These are phyloP conservation scores for Heterotis niloticus DNA, from an alignment of 2,113 vertebrate species.

Conservation along the genomic window DNA sequence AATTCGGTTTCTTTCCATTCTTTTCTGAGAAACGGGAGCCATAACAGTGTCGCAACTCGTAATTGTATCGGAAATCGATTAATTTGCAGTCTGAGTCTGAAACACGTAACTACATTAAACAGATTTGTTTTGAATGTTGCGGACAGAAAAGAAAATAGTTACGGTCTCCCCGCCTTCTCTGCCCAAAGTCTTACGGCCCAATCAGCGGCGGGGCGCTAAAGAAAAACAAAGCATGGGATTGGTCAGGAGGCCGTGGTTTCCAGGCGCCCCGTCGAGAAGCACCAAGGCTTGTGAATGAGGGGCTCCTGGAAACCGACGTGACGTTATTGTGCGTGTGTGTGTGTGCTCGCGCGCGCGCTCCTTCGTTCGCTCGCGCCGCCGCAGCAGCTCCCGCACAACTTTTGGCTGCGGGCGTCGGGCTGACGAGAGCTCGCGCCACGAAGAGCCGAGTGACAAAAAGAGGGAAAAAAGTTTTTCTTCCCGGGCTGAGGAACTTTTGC, in stretches of 20 bases:
- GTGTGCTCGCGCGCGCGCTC: background rate
- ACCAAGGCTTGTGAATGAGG: constrained; percentile 33
- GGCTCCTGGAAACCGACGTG: constrained; percentile 53
- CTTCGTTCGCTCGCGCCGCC: too few relatives aligned
- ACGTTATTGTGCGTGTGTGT: constrained; percentile 28
- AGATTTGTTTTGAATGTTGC: background rate
- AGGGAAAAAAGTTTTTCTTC: background rate
- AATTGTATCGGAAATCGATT: too few relatives aligned
- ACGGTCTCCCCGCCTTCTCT: constrained; percentile 36
- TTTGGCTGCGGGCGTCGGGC: too few relatives aligned
- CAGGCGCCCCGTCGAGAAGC: constrained; percentile 45
- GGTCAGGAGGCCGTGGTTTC: constrained; percentile 46
- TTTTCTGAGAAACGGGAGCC: too few relatives aligned
- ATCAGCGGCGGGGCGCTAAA: constrained; percentile 35
- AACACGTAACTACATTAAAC: background rate
- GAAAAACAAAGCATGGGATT: constrained; percentile 54
- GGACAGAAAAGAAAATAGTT: constrained; percentile 17
- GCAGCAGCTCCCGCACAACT: too few relatives aligned
- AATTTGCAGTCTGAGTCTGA: too few relatives aligned
- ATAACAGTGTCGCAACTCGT: too few relatives aligned
- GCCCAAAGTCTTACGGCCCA: constrained; percentile 33
- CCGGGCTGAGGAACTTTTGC: background rate
- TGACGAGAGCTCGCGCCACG: too few relatives aligned
- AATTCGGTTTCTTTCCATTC: too few relatives aligned
- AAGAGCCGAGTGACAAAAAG: too few relatives aligned